Evolutionary conservation across 2,113 vertebrate genomes (phyloP), one percentile per base, ranked within the genome.

Genomic region (Gymnobelideus leadbeateri): DNA sequence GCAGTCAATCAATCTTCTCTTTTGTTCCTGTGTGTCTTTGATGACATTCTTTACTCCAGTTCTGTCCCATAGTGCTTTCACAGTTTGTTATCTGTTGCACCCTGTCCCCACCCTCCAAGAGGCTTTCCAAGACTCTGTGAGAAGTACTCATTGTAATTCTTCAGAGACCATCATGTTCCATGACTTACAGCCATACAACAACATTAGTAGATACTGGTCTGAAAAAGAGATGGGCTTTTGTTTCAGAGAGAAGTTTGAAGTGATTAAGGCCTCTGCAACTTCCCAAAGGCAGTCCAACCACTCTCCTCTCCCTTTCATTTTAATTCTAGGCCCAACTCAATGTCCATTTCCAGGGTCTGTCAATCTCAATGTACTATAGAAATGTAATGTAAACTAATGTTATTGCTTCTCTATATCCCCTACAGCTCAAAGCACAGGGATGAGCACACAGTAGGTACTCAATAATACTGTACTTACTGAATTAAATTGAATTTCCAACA

Each of bases 361-460:
- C 68, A 84, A 84, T 84, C 68, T 84, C 43, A 84, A 84, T 84
- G 68, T 43, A 43, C n/a, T 43, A 84, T 84, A 84, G 68, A 84
- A 84, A 84, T 84, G 16, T 84, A 84, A 84, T 84, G n/a, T 84
- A 84, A 77, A 84, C 68, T 43, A 84, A 43, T 43, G 68, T 84
- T 84, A 84, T 84, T 84, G 68, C 68, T 84, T 84, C n/a, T 84
- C 68, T 43, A 84, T 21, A 43, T 84, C 68, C 68, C 68, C 68
- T 84, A 43, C 68, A 84, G 68, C 68, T 84, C 68, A 21, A 84
- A 84, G n/a, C 68, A 84, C 68, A 21, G n/a, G 68, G 68, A 84
- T 84, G 68, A 84, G n/a, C 68, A 84, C 68, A 84, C 68, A 84
- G 68, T 84, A 84, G 68, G 68, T 84, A 84, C 68, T 84, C 68